Conservation (phyloP, 1,140 invertebrate genomes). For the Drosophila parabipectinata region DNA sequence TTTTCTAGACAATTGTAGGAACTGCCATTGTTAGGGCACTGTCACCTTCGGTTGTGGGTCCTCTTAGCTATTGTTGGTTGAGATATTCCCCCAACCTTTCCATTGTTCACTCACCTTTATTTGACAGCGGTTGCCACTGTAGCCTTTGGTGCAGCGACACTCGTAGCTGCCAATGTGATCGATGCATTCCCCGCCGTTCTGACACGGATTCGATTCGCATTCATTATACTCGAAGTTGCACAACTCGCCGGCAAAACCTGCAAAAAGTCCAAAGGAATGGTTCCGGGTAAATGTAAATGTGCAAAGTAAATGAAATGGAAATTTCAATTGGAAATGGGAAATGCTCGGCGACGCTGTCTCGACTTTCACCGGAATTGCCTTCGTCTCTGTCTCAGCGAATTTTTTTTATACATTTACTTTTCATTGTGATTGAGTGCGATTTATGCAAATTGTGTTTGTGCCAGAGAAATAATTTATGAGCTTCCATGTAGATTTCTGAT, state of each 20-base stretch:
- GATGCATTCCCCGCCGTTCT: constrained; percentile 92
- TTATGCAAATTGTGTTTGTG: constrained; percentile 79
- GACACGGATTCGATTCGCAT: constrained; percentile 94
- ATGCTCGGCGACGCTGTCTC: constrained; percentile 20
- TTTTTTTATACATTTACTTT: constrained; percentile 48
- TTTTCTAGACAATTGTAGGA: no score
- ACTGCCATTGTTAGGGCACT: no score
- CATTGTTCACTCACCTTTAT: constrained; percentile 85
- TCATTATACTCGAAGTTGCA: constrained; percentile 93
- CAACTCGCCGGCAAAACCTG: constrained; percentile 89
- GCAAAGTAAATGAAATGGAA: constrained; percentile 80
- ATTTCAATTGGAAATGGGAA: constrained; percentile 52
- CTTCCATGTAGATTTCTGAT: constrained; percentile 55
- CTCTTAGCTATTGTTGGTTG: neutral
- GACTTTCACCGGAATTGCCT: constrained; percentile 31
- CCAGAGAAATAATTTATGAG: constrained; percentile 77
- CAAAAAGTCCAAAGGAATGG: constrained; percentile 1
- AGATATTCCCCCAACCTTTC: neutral
- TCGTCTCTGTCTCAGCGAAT: constrained; percentile 16
- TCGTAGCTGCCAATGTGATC: constrained; percentile 90
- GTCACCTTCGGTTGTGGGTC: no score
- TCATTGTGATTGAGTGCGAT: constrained; percentile 69
- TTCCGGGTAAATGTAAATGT: constrained; percentile 71
- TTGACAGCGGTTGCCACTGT: constrained; percentile 90
- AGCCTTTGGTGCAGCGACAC: constrained; percentile 92